Conservation (phyloP, 2,888 invertebrate genomes). For the Fragum sueziense region DNA sequence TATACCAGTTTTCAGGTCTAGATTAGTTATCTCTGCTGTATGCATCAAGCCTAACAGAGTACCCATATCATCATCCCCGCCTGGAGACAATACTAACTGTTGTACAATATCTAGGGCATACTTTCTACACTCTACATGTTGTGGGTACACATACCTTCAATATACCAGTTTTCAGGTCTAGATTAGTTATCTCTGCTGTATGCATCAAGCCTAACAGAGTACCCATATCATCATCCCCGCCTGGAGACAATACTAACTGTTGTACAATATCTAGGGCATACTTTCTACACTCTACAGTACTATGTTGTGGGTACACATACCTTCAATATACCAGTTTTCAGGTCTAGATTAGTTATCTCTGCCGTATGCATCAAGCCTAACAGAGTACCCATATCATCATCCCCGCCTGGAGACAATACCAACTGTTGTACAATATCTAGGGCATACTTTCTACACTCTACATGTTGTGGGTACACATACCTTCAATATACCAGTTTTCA, state of each 20-base stretch:
- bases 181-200: constrained; percentile 91
- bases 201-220: constrained; percentile 95
- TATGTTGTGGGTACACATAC: constrained; percentile 91
- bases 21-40: constrained; percentile 91
- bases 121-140: constrained; percentile 90
- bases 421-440: constrained; percentile 85
- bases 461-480: constrained; percentile 94
- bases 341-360: constrained; percentile 89
- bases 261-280: constrained; percentile 88
- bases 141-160: constrained; percentile 95
- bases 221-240: constrained; percentile 98
- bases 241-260: constrained; percentile 86
- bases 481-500: constrained; percentile 96
- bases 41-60: constrained; percentile 95
- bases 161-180: constrained; percentile 94
- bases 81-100: constrained; percentile 86
- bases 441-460: constrained; percentile 89
- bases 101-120: constrained; percentile 88
- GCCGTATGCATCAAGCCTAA: constrained; percentile 96
- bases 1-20: constrained; percentile 94
- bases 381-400: constrained; percentile 97
- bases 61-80: constrained; percentile 98
- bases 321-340: constrained; percentile 93
- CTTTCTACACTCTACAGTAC: constrained; percentile 86
- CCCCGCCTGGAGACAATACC: constrained; percentile 91